Percentiles rank a stretch among this genome's conserved stretches.
These are phyloP conservation scores for Manis javanica DNA, from an alignment of 2,797 vertebrate genomes.

Conservation along the genomic window DNA sequence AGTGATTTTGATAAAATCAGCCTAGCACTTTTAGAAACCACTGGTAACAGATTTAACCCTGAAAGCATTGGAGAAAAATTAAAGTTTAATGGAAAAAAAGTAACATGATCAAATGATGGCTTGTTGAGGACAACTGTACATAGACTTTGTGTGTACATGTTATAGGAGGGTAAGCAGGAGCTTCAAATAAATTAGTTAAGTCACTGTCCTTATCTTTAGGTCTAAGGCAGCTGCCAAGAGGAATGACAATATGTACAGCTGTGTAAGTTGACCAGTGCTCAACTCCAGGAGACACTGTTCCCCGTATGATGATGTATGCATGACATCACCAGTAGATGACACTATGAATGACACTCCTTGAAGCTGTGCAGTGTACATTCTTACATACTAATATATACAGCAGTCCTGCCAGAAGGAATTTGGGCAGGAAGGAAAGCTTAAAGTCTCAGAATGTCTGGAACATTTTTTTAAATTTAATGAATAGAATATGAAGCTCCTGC, in stretches of 20 bases:
- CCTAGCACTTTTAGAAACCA: neutral
- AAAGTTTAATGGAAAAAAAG: neutral
- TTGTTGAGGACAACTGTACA: neutral
- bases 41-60: neutral
- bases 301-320: neutral
- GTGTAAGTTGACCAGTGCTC: neutral
- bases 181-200: neutral
- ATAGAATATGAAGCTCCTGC: neutral
- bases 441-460: neutral
- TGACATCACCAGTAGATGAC: neutral
- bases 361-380: neutral
- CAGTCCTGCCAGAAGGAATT: conserved; percentile 20
- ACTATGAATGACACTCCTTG: neutral
- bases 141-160: neutral
- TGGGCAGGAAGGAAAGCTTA: neutral
- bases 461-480: conserved; percentile 30
- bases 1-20: neutral
- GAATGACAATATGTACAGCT: neutral
- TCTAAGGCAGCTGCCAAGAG: neutral
- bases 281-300: neutral
- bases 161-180: neutral
- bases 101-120: neutral
- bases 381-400: neutral
- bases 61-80: neutral
- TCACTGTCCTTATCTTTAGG: neutral